Base-by-base conservation (phyloP, 2,113 vertebrate species). In the Butorides virescens region DNA sequence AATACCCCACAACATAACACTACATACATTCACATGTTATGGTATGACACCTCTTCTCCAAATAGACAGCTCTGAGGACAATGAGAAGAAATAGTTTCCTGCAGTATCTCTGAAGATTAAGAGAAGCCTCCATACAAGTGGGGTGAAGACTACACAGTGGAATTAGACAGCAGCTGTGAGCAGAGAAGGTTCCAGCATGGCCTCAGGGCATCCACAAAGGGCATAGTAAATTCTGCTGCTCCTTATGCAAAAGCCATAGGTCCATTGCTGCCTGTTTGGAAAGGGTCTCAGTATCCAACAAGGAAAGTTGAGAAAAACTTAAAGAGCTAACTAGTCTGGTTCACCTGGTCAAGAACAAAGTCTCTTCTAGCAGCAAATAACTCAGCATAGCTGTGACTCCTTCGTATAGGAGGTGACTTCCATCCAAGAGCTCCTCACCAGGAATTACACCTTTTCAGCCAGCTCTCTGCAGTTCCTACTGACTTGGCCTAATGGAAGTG, bases 371-470 rank as follows among this genome's bases (percentile, higher is more conserved):
- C 52, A 87, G 23, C 65, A 87, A 88, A 44, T 77, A 87, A 81
- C 10, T 71, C 46, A 66, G 66, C 47, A 59, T 0, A 0, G 67
- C 50, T 47, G 50, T 58, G 52, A 74, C 32, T 79, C 49, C 53
- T 74, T 74, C 80, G 55, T 83, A 82, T 65, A 88, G 59, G 37
- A 90, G 25, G 42, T 63, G 9, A 92, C 52, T 88, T 96, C 61
- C 46, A 74, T 86, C 55, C 72, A 93, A 95, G 58, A 93, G 16
- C 37, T 92, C 63, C 86, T 92, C 61, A 95, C 61, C 61, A 92
- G 72, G 65, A 94, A 90, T 83, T 63, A 88, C 61, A 97, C 79
- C 93, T 93, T 83, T 77, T 76, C 82, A 80, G 90, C 74, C 95
- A 94, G 72, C n/a, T 92, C 50, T 83, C 82, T 77, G 47, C 55